Evolutionary conservation across 2,888 invertebrate species (phyloP).

Genomic region (Lasioglossum lativentre): DNA sequence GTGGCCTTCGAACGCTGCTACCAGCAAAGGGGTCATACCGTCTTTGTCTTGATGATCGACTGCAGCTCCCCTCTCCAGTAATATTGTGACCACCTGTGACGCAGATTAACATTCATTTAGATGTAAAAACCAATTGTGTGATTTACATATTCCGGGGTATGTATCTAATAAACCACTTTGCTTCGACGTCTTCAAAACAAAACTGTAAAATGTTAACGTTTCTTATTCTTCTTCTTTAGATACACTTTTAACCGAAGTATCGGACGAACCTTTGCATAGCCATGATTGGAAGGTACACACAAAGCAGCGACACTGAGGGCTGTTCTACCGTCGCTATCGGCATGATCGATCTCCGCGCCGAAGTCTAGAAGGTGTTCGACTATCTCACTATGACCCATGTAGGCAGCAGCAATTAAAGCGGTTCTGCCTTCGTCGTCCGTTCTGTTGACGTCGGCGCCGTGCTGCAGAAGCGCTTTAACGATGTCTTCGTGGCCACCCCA

Average conservation of each 20-base stretch:
- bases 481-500: constrained; percentile 98
- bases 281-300: constrained; percentile 92
- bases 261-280: constrained; percentile 87
- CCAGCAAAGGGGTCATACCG: constrained; percentile 94
- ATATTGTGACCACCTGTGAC: constrained; percentile 87
- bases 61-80: constrained; percentile 93
- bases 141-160: background rate
- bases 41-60: constrained; percentile 94
- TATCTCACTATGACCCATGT: constrained; percentile 98
- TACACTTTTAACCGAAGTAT: background rate
- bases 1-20: constrained; percentile 96
- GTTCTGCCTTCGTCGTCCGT: constrained; percentile 96
- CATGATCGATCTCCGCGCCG: constrained; percentile 93
- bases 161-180: background rate
- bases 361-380: constrained; percentile 93
- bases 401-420: constrained; percentile 96
- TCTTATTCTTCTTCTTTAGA: background rate
- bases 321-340: constrained; percentile 94
- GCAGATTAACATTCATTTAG: background rate
- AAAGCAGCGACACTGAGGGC: constrained; percentile 95
- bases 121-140: background rate
- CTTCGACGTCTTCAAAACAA: background rate
- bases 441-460: constrained; percentile 92
- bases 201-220: background rate
- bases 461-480: constrained; percentile 90